Percentiles rank a stretch among this genome's conserved stretches.
phyloP scores from a whole-genome alignment of 2,113 vertebrate species.

The Pygoscelis antarcticus region DNA sequence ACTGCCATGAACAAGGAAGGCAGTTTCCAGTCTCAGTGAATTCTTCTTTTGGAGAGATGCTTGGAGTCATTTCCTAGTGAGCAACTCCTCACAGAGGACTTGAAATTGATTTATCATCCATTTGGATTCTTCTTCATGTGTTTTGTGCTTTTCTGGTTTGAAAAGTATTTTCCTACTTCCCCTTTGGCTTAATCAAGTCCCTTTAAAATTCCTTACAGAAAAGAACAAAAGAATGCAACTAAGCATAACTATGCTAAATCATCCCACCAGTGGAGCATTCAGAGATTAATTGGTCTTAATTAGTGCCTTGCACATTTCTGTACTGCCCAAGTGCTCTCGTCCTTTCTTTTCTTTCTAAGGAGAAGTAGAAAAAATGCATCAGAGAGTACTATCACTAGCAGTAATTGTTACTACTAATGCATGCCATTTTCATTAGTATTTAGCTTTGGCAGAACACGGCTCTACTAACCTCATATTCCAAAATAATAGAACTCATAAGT shows the following conservation, averaged over 20 bases:
- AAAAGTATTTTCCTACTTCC: neutral
- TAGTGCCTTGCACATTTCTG: neutral
- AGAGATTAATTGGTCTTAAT: neutral
- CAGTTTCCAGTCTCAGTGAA: neutral
- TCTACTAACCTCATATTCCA: neutral
- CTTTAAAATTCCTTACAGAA: slow-evolving; percentile 13
- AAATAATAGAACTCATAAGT: neutral
- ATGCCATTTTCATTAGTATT: neutral
- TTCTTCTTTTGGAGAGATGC: neutral
- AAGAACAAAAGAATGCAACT: slow-evolving; percentile 12
- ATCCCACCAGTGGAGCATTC: neutral
- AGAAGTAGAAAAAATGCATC: neutral
- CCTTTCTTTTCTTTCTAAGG: neutral
- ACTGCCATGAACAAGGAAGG: neutral
- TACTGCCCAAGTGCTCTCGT: neutral
- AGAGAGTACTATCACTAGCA: neutral
- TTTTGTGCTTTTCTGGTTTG: neutral
- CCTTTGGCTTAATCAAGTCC: neutral
- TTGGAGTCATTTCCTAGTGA: neutral
- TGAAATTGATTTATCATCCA: neutral
- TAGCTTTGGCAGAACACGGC: neutral
- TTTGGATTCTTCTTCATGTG: neutral
- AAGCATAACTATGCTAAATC: neutral
- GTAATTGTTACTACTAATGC: neutral
- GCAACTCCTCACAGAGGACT: neutral